Base-by-base conservation (phyloP, 2,888 invertebrate genomes). In the Aelia acuminata region DNA sequence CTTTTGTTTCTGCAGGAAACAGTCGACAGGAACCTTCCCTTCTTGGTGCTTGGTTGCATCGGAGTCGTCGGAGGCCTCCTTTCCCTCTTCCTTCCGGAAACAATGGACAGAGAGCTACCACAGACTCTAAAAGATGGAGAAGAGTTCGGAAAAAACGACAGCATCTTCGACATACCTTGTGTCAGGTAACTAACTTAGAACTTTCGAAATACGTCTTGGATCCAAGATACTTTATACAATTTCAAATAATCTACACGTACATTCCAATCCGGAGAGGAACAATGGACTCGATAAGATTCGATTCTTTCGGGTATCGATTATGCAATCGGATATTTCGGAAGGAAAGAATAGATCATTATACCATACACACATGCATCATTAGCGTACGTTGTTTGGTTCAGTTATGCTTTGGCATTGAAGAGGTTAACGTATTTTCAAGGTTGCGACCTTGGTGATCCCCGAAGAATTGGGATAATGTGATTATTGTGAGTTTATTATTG, bases 71-170 rank as follows among this genome's bases (percentile, higher is more conserved):
- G 97, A 0, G 97, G 97, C 0, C 91, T 95, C 3, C 92, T 97
- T n/a, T 95, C 96, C 80, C 93, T 97, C 0, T 95, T 96, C 91
- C 93, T 98, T 4, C 97, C 97, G 0, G 97, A 98, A 93, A 97
- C 97, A 0, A 94, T 97, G 91, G 96, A 96, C 92, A 95, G 96
- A 84, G 97, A 97, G 91, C 93, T 98, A 92, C 97, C 97, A 0
- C 97, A 97, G 92, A 97, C 97, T 0, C 92, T 98, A 15, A 95
- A 95, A 90, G 97, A 98, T 91, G 97, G 97, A 20, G 97, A 97
- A 93, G 94, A 96, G 91, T 97, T 97, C 91, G 97, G 97, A 5
- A 94, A 94, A 89, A 94, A 96, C 89, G 97, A 97, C 92, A 94
- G 93, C 90, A 95, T 97, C 91, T 96, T 96, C 94, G 96, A 97